phyloP scores from a whole-genome alignment of 2,888 invertebrate genomes.

The Corythucha ciliata region DNA sequence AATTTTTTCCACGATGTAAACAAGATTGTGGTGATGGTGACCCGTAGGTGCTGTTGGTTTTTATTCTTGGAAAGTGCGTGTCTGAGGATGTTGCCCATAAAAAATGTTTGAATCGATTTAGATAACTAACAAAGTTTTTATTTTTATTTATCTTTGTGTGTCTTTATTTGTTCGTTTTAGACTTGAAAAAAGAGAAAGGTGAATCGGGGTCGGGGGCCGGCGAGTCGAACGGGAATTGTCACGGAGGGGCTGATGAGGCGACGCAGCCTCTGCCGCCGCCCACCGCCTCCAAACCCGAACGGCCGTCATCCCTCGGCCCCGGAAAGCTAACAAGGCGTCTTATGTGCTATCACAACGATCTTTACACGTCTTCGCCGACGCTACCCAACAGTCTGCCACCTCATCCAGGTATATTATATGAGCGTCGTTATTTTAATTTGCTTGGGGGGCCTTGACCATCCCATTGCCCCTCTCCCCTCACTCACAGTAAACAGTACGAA shows the following conservation, averaged over 20 bases:
- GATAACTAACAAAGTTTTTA: no score
- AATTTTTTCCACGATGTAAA: no score
- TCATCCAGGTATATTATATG: constrained; percentile 24
- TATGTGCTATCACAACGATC: constrained; percentile 71
- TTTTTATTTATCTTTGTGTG: no score
- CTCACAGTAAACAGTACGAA: no score
- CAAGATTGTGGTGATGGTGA: no score
- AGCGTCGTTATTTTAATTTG: no score
- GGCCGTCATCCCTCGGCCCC: constrained; percentile 65
- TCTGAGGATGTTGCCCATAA: no score
- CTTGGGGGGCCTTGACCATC: no score
- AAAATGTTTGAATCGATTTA: no score
- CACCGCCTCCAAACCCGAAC: constrained; percentile 51
- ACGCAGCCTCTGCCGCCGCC: constrained; percentile 44
- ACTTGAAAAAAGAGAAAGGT: constrained; percentile 89
- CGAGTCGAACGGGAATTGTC: constrained; percentile 27
- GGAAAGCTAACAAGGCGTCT: constrained; percentile 65
- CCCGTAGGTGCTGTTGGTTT: no score
- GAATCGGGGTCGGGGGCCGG: constrained; percentile 42
- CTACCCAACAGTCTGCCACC: constrained; percentile 27
- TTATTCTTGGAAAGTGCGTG: no score
- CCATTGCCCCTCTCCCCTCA: no score
- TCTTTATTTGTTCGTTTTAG: constrained; percentile 51
- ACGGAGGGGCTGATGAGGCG: constrained; percentile 35
- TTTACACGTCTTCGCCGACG: constrained; percentile 38